Conservation (phyloP, 2,888 invertebrate genomes). For the Habrosyne pyritoides region DNA sequence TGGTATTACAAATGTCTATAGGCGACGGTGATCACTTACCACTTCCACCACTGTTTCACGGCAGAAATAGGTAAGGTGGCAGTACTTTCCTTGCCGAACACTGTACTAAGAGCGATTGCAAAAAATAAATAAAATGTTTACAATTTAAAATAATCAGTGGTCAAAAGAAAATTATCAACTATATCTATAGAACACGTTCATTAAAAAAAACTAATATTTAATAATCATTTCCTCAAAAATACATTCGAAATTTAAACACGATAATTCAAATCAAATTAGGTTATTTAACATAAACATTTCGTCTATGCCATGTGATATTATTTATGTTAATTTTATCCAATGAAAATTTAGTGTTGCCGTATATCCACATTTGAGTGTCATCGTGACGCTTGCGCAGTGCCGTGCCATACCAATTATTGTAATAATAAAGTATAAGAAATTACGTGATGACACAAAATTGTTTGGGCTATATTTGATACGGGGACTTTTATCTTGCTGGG, state of each 20-base stretch:
- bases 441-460: constrained; percentile 10
- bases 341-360: constrained; percentile 10
- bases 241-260: not conserved
- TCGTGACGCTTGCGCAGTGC: constrained; percentile 8
- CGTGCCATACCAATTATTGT: constrained; percentile 14
- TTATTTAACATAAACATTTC: constrained; percentile 1
- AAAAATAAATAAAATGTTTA: too few species aligned
- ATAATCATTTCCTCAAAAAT: not conserved
- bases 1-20: too few species aligned
- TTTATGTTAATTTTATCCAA: constrained; percentile 33
- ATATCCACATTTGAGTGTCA: constrained; percentile 2
- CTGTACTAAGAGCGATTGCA: too few species aligned
- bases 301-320: constrained; percentile 19
- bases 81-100: too few species aligned
- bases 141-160: too few species aligned
- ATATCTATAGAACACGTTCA: not conserved
- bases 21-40: too few species aligned
- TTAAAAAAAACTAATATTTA: not conserved
- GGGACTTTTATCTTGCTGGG: not conserved
- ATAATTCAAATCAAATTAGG: constrained; percentile 4
- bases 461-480: constrained; percentile 6
- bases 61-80: too few species aligned
- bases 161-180: too few species aligned
- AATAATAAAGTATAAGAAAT: constrained; percentile 12
- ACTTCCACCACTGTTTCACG: too few species aligned